Conservation (phyloP, 2,797 vertebrate genomes). For the Phrynocephalus guinanensis region DNA sequence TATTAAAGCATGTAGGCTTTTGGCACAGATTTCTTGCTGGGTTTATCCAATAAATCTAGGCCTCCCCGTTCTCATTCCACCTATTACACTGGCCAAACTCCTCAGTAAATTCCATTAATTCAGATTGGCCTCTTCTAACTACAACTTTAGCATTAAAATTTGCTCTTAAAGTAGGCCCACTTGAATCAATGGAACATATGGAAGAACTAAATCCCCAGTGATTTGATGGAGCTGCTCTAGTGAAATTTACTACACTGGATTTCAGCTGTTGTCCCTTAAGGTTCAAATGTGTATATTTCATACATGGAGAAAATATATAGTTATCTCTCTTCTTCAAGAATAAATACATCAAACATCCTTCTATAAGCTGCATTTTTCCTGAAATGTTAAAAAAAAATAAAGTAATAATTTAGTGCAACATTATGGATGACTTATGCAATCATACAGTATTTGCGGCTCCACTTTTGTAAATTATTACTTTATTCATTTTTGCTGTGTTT, state of each 20-base stretch:
- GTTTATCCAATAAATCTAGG: background rate
- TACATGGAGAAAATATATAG: background rate
- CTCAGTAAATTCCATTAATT: background rate
- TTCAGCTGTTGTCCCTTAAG: background rate
- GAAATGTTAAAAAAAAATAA: background rate
- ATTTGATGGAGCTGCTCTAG: no score
- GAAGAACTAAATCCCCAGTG: no score
- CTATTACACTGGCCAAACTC: no score
- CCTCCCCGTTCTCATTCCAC: background rate
- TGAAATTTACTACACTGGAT: no score
- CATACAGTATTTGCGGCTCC: background rate
- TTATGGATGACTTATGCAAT: background rate
- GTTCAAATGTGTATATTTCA: background rate
- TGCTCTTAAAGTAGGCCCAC: no score
- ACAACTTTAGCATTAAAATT: no score
- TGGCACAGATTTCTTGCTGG: background rate
- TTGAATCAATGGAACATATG: no score
- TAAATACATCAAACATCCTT: background rate
- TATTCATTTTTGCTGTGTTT: background rate
- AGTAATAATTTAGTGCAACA: background rate
- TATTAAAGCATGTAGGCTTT: background rate
- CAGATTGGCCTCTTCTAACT: background rate
- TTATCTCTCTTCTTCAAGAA: background rate
- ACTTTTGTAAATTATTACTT: no score
- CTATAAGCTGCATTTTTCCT: background rate